A percentile compares a stretch with the other conserved stretches of the same genome.
Conservation (phyloP, 2,888 invertebrate species). For the Neocrepidodera transversa region DNA sequence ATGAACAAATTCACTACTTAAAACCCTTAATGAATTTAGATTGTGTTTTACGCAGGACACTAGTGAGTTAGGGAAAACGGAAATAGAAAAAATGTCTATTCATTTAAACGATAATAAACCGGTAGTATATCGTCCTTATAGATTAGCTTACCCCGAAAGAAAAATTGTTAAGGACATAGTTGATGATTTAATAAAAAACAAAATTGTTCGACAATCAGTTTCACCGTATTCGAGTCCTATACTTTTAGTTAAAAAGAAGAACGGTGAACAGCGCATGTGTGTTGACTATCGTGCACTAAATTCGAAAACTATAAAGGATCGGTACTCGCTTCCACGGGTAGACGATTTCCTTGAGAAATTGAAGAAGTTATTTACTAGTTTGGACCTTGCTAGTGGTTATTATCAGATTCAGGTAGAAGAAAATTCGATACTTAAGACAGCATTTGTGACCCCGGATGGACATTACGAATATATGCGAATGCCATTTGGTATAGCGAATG, state of each 20-base stretch:
- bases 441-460: slow-evolving; percentile 50
- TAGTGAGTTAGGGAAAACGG: slow-evolving; percentile 35
- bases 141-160: slow-evolving; percentile 42
- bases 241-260: slow-evolving; percentile 38
- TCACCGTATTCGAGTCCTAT: slow-evolving; percentile 45
- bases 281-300: slow-evolving; percentile 51
- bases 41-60: slow-evolving; percentile 32
- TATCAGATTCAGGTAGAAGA: slow-evolving; percentile 48
- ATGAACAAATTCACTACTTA: no score
- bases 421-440: slow-evolving; percentile 47
- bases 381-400: slow-evolving; percentile 50
- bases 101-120: slow-evolving; percentile 45
- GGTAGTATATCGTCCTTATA: slow-evolving; percentile 45
- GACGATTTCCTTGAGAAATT: slow-evolving; percentile 50
- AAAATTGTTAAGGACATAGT: slow-evolving; percentile 40
- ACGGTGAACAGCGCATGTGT: slow-evolving; percentile 43
- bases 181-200: slow-evolving; percentile 36
- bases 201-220: slow-evolving; percentile 43
- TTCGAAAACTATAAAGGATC: slow-evolving; percentile 47
- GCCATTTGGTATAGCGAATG: slow-evolving; percentile 34
- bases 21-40: no score
- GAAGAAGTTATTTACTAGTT: slow-evolving; percentile 43
- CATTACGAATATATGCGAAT: slow-evolving; percentile 31
- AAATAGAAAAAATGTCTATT: slow-evolving; percentile 32
- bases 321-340: slow-evolving; percentile 50